Percentiles rank a stretch among this genome's conserved stretches.
Evolutionary conservation across 2,113 vertebrate genomes (phyloP).

Genomic region (Tetraodon nigroviridis): DNA sequence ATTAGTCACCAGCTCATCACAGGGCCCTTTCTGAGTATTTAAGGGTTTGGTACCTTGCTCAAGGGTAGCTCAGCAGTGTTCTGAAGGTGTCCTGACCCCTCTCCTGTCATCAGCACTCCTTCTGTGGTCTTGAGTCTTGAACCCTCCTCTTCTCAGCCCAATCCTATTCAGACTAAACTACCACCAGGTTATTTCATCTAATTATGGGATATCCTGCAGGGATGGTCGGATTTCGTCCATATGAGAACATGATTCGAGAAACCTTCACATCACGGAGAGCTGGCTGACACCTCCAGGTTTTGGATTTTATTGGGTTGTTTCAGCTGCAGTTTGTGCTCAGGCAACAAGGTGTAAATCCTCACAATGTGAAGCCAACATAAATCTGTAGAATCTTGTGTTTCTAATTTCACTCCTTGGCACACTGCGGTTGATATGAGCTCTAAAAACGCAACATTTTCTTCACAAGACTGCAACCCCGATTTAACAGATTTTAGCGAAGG

Average conservation of each 20-base stretch:
- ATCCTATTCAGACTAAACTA: too few species aligned
- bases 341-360: conserved; percentile 59
- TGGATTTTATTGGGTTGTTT: conserved; percentile 57
- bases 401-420: conserved; percentile 36
- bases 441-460: background rate
- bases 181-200: too few species aligned
- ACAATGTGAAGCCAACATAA: conserved; percentile 37
- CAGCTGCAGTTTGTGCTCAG: conserved; percentile 63
- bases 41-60: too few species aligned
- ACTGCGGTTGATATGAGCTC: conserved; percentile 1
- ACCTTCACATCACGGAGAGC: conserved; percentile 5
- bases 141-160: too few species aligned
- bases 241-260: conserved; percentile 19
- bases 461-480: conserved; percentile 1
- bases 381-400: conserved; percentile 52
- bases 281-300: conserved; percentile 48
- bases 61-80: too few species aligned
- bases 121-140: too few species aligned
- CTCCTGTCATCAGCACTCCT: too few species aligned
- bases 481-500: conserved; percentile 8
- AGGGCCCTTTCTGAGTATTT: too few species aligned
- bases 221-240: background rate
- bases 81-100: too few species aligned
- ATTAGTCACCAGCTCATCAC: too few species aligned
- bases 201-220: conserved; percentile 8